phyloP scores from a whole-genome alignment of 1,140 invertebrate species.

The Aphelenchoides fujianensis region DNA sequence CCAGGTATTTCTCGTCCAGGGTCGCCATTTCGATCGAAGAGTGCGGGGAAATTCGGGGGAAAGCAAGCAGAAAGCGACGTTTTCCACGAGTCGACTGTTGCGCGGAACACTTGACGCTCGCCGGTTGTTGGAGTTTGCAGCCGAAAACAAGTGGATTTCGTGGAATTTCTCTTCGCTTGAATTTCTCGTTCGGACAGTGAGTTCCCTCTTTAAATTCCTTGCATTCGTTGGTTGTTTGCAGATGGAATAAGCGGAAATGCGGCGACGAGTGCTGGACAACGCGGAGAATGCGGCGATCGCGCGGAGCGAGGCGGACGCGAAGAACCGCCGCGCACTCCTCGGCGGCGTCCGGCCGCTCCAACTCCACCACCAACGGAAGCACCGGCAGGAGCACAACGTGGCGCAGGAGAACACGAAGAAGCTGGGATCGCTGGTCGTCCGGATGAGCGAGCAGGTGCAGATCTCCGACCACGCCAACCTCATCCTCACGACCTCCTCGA shows the following conservation, averaged over 20 bases:
- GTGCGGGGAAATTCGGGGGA: too few relatives aligned
- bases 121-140: background rate
- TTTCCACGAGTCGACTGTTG: background rate
- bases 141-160: too few relatives aligned
- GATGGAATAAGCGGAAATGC: background rate
- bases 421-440: conserved; percentile 27
- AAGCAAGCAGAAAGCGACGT: too few relatives aligned
- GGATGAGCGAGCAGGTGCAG: conserved; percentile 39
- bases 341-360: background rate
- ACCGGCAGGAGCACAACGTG: conserved; percentile 3
- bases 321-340: background rate
- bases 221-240: background rate
- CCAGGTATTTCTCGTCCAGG: conserved; percentile 48
- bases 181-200: too few relatives aligned
- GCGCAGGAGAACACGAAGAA: conserved; percentile 31
- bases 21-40: conserved; percentile 36
- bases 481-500: conserved; percentile 27
- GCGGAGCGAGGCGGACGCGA: background rate
- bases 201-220: too few relatives aligned
- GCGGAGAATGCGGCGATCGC: background rate
- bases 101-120: background rate
- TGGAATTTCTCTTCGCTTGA: too few relatives aligned
- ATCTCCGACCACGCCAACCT: conserved; percentile 32
- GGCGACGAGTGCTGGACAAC: background rate
- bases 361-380: background rate